Conservation (phyloP, 1,140 invertebrate genomes). For the Drusus annulatus region DNA sequence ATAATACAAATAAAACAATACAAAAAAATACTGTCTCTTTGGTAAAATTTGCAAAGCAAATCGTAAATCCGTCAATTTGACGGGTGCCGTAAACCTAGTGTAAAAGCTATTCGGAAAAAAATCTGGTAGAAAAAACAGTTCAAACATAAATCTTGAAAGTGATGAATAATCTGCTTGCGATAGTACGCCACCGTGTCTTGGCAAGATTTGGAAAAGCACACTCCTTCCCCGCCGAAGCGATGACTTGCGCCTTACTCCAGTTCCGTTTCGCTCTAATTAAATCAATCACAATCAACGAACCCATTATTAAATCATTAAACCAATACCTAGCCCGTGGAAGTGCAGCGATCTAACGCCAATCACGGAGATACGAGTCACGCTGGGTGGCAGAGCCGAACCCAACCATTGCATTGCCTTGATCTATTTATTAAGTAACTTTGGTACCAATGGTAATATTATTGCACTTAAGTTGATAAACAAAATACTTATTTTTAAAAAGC, state of each 20-base stretch:
- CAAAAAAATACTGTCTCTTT: no score
- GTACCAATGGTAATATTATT: neutral
- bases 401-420: neutral
- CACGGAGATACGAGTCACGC: slow-evolving; percentile 25
- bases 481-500: no score
- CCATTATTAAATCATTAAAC: slow-evolving; percentile 59
- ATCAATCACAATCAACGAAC: slow-evolving; percentile 57
- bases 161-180: neutral
- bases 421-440: neutral
- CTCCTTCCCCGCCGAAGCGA: slow-evolving; percentile 5
- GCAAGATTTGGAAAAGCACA: slow-evolving; percentile 16
- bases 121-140: no score
- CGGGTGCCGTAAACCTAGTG: no score
- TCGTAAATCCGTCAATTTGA: no score
- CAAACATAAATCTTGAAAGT: no score
- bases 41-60: no score
- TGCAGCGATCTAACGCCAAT: slow-evolving; percentile 47
- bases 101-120: no score
- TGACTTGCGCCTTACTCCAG: slow-evolving; percentile 32
- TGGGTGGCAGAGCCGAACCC: slow-evolving; percentile 6
- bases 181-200: neutral
- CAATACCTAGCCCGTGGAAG: slow-evolving; percentile 52
- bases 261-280: slow-evolving; percentile 58
- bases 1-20: no score
- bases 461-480: no score